These are phyloP conservation scores for Drosophila limbata DNA, from an alignment of 2,888 invertebrate species.

Conservation along the genomic window DNA sequence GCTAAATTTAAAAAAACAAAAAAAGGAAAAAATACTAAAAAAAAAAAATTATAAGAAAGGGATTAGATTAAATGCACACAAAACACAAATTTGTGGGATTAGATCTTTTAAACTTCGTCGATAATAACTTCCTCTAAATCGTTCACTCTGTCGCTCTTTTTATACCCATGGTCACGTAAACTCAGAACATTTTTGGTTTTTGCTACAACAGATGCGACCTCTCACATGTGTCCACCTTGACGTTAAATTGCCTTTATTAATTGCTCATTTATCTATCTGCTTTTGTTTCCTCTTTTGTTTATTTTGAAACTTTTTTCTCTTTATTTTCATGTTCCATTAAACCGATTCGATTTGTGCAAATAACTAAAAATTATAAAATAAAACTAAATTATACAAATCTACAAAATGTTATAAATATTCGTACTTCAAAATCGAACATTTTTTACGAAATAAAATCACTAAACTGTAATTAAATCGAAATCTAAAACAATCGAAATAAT, in stretches of 20 bases:
- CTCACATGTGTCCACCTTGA: conserved; percentile 26
- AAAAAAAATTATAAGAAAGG: background rate
- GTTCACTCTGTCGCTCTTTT: background rate
- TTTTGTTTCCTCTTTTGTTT: conserved; percentile 83
- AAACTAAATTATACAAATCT: conserved; percentile 34
- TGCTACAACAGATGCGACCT: conserved; percentile 36
- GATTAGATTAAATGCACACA: background rate
- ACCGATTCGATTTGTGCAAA: conserved; percentile 81
- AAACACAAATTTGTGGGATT: background rate
- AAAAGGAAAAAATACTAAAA: background rate
- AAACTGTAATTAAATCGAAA: conserved; percentile 48
- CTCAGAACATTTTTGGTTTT: conserved; percentile 4
- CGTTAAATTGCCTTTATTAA: conserved; percentile 35
- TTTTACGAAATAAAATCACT: conserved; percentile 61
- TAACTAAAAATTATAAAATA: conserved; percentile 50
- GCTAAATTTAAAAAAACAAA: background rate
- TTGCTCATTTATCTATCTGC: conserved; percentile 74
- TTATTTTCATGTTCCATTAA: conserved; percentile 84
- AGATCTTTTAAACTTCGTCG: background rate
- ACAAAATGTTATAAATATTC: conserved; percentile 42
- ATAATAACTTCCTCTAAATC: background rate
- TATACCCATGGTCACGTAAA: background rate
- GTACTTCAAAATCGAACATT: conserved; percentile 29
- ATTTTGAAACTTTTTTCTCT: conserved; percentile 82
- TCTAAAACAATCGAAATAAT: conserved; percentile 46